Base-by-base conservation (phyloP, 2,113 vertebrate genomes). In the Silurus meridionalis region DNA sequence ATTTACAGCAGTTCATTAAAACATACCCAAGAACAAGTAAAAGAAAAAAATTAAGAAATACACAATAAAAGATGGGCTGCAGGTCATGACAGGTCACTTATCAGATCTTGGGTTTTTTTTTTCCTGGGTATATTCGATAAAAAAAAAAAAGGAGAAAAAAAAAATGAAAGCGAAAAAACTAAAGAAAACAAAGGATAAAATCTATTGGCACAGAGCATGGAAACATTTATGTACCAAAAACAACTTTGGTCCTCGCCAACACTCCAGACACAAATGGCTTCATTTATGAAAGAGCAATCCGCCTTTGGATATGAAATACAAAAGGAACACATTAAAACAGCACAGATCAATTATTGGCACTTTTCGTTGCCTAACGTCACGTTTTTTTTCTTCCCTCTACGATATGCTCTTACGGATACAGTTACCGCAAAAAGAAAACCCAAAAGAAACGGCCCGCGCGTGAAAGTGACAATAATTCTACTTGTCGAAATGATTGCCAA, bases 1-100 rank as follows among this genome's bases (percentile, higher is more conserved):
- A 99, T 99, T 99, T 99, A 99, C 98, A 99, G 96, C 98, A 99
- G 97, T 99, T 99, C 98, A 99, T 99, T 96, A 97, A 97, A 97
- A 99, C 97, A 98, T 97, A 97, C 96, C 97, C 94, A 94, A 94
- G 92, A 91, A 93, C 93, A 93, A 96, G 95, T 96, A 93, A 94
- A 91, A 90, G 19, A 67, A 61, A 58, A 19, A 15, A 71, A 72
- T 48, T 13, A 85, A 66, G 95, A 97, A 37, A 37, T 37, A 98
- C 96, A 97, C 96, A 94, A 97, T 95, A 92, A 94, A 87, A 92
- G 93, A 91, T 94, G 93, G 93, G 97, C 97, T 96, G 97, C 96
- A 97, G 96, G 97, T 98, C 97, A 99, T 96, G 97, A 97, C 95
- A 96, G 91, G 94, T 96, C 95, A 91, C 93, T 94, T 94, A 93